These are phyloP conservation scores for Cavia aperea DNA, from an alignment of 2,113 vertebrate genomes.

Conservation along the genomic window DNA sequence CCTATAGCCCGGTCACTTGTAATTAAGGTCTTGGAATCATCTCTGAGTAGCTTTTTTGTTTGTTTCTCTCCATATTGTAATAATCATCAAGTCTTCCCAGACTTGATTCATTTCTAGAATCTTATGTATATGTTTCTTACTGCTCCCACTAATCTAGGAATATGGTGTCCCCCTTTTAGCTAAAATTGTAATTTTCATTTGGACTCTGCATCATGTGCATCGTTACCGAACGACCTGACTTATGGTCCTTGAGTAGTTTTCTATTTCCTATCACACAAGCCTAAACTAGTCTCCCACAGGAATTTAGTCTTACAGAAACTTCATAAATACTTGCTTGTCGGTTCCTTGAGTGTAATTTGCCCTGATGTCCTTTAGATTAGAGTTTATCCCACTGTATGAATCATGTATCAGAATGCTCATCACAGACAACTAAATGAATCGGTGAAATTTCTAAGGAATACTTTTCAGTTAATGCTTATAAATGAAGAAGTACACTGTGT, in stretches of 20 bases:
- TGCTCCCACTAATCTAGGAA: background rate
- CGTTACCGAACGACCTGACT: background rate
- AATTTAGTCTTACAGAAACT: slow-evolving; percentile 3
- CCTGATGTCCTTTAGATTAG: background rate
- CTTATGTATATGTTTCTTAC: background rate
- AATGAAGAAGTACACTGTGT: background rate
- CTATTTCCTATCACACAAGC: background rate
- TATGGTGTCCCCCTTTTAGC: background rate
- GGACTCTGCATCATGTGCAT: background rate
- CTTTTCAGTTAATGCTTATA: background rate
- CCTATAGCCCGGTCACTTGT: background rate
- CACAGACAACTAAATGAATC: background rate
- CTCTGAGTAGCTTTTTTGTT: background rate
- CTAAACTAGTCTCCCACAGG: background rate
- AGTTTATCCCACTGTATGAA: background rate
- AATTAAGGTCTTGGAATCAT: background rate
- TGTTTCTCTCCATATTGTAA: background rate
- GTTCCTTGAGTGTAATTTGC: slow-evolving; percentile 23
- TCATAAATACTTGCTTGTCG: background rate
- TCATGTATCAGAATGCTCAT: background rate
- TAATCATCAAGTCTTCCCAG: background rate
- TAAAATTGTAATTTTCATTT: background rate
- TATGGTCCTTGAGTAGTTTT: background rate
- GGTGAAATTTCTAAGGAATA: background rate
- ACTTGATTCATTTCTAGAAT: background rate